phyloP scores from a whole-genome alignment of 2,888 invertebrate species.

The Nomada goodeniana region DNA sequence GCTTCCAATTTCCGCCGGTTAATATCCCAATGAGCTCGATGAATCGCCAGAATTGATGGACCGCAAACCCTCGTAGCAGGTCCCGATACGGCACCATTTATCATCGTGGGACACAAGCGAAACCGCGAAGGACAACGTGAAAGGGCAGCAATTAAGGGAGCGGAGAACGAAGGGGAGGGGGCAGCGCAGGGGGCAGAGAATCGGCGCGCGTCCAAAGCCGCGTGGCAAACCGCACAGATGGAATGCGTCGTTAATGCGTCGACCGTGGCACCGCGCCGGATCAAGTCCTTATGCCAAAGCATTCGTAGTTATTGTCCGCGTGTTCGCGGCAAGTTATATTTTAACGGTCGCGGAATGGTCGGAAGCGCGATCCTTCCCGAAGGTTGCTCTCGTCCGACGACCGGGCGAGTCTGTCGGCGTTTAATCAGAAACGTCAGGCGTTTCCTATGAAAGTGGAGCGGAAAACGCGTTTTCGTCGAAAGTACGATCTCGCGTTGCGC shows the following conservation, averaged over 20 bases:
- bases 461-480: no score
- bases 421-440: no score
- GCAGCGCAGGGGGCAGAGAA: conserved; percentile 26
- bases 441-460: no score
- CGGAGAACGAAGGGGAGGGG: not conserved
- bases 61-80: not conserved
- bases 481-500: no score
- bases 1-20: not conserved
- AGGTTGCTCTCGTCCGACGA: conserved; percentile 59
- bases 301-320: conserved; percentile 78
- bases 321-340: conserved; percentile 78
- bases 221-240: conserved; percentile 40
- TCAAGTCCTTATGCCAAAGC: conserved; percentile 74
- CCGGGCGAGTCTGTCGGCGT: conserved; percentile 54
- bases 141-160: conserved; percentile 16
- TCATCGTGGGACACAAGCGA: conserved; percentile 6
- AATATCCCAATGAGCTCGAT: not conserved
- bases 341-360: conserved; percentile 76
- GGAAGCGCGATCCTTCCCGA: conserved; percentile 40
- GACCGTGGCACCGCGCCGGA: conserved; percentile 63
- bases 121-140: conserved; percentile 17
- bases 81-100: not conserved
- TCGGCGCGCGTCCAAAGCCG: conserved; percentile 50
- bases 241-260: conserved; percentile 68
- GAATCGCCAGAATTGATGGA: conserved; percentile 15